Evolutionary conservation across 2,888 invertebrate genomes (phyloP).

Genomic region (Apodemia hepburni): DNA sequence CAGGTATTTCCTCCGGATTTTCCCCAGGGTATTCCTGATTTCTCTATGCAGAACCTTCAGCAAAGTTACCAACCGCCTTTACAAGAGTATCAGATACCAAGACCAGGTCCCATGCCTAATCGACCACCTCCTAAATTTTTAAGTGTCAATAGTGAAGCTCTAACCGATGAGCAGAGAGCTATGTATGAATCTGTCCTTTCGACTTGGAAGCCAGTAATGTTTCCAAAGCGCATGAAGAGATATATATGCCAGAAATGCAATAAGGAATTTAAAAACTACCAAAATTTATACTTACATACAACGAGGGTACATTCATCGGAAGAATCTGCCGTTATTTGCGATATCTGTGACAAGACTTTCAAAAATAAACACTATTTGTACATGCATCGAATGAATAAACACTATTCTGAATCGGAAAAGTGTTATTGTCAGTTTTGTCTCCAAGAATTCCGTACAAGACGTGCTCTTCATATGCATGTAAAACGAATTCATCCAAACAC

Average conservation of each 20-base stretch:
- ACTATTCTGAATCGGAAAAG: conserved; percentile 67
- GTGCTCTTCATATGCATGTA: conserved; percentile 66
- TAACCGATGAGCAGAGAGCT: conserved; percentile 63
- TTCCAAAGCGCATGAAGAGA: conserved; percentile 52
- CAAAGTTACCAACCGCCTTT: conserved; percentile 16
- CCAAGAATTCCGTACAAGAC: conserved; percentile 61
- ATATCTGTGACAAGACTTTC: conserved; percentile 66
- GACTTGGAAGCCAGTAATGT: conserved; percentile 65
- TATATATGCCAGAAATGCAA: conserved; percentile 66
- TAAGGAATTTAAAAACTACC: conserved; percentile 71
- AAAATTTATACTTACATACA: conserved; percentile 64
- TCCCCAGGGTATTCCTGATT: not conserved
- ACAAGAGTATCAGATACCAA: conserved; percentile 28
- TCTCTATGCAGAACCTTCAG: not conserved
- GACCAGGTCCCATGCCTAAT: conserved; percentile 31
- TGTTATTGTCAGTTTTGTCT: conserved; percentile 67
- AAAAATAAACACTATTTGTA: conserved; percentile 72
- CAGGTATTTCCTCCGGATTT: conserved; percentile 27
- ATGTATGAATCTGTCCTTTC: conserved; percentile 69
- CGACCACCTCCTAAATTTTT: conserved; percentile 42
- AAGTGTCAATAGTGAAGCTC: conserved; percentile 53
- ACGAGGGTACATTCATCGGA: conserved; percentile 67
- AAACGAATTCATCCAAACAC: conserved; percentile 63
- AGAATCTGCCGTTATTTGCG: conserved; percentile 62
- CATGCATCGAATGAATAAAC: conserved; percentile 74